A percentile compares a stretch with the other conserved stretches of the same genome.
Conservation (phyloP, 2,888 invertebrate species). For the Bombylius major region DNA sequence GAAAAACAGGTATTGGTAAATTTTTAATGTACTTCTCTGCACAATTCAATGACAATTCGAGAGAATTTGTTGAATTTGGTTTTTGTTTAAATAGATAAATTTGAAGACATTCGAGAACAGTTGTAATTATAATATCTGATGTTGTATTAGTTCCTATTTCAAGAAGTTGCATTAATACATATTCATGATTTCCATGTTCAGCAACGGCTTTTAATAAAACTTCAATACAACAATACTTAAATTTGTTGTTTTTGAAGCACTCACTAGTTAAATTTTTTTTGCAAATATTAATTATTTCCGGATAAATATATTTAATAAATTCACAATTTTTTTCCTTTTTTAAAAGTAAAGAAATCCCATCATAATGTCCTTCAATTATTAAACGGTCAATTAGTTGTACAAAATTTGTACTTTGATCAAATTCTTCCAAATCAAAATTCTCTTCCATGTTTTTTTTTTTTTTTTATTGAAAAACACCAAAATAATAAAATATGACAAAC, state of each 20-base stretch:
- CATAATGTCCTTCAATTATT: slow-evolving; percentile 26
- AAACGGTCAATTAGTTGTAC: too few relatives aligned
- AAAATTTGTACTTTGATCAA: too few relatives aligned
- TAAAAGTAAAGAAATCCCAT: slow-evolving; percentile 16
- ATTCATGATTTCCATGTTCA: slow-evolving; percentile 54
- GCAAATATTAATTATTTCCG: slow-evolving; percentile 48
- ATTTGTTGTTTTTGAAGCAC: slow-evolving; percentile 40
- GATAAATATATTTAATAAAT: slow-evolving; percentile 42
- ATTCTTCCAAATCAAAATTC: too few relatives aligned
- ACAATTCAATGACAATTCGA: too few relatives aligned
- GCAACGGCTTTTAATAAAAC: slow-evolving; percentile 48
- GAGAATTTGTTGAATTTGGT: too few relatives aligned
- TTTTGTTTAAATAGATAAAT: slow-evolving; percentile 36
- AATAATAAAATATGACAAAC: too few relatives aligned
- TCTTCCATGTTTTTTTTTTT: too few relatives aligned
- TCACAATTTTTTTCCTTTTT: slow-evolving; percentile 35
- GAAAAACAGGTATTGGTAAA: slow-evolving; percentile 48
- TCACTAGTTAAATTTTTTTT: slow-evolving; percentile 43
- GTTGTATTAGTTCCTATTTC: slow-evolving; percentile 61
- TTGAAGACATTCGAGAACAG: slow-evolving; percentile 53
- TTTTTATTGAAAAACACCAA: too few relatives aligned
- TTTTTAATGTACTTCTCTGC: too few relatives aligned
- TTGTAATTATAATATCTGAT: slow-evolving; percentile 55
- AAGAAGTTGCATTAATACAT: slow-evolving; percentile 61
- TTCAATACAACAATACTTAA: slow-evolving; percentile 51